phyloP scores from a whole-genome alignment of 2,888 invertebrate genomes.

The Napeogenes inachia region DNA sequence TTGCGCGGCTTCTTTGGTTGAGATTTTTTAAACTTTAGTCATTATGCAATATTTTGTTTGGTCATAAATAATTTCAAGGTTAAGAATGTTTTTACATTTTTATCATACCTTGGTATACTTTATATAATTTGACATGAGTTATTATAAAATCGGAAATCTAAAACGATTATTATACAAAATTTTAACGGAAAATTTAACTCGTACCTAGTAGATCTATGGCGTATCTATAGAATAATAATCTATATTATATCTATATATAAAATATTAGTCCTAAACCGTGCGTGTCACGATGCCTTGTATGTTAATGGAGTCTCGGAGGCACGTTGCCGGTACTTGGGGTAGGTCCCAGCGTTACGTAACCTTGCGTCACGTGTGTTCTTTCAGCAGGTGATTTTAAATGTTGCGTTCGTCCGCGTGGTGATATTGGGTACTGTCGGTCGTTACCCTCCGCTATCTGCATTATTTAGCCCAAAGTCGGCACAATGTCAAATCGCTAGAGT shows the following conservation, averaged over 20 bases:
- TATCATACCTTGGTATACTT: too few species aligned
- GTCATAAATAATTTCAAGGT: too few species aligned
- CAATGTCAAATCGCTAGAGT: conserved; percentile 72
- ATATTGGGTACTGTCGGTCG: conserved; percentile 74
- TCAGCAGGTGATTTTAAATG: conserved; percentile 57
- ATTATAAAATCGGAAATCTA: too few species aligned
- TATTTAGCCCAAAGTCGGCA: conserved; percentile 73
- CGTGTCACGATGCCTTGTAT: conserved; percentile 22
- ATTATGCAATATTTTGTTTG: too few species aligned
- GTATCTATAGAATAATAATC: too few species aligned
- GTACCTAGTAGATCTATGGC: too few species aligned
- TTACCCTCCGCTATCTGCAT: conserved; percentile 72
- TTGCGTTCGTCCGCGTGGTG: conserved; percentile 63
- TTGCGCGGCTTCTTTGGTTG: conserved; percentile 40
- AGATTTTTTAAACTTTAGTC: neutral
- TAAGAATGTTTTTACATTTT: too few species aligned
- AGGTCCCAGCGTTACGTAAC: conserved; percentile 57
- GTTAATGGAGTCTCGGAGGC: conserved; percentile 14
- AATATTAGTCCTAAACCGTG: neutral
- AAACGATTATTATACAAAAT: too few species aligned
- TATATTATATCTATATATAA: too few species aligned
- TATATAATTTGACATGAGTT: too few species aligned
- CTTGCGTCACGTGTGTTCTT: conserved; percentile 40
- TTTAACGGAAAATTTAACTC: too few species aligned
- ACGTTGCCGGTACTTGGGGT: conserved; percentile 43